Conservation (phyloP, 2,888 invertebrate species). For the Andrena bucephala region DNA sequence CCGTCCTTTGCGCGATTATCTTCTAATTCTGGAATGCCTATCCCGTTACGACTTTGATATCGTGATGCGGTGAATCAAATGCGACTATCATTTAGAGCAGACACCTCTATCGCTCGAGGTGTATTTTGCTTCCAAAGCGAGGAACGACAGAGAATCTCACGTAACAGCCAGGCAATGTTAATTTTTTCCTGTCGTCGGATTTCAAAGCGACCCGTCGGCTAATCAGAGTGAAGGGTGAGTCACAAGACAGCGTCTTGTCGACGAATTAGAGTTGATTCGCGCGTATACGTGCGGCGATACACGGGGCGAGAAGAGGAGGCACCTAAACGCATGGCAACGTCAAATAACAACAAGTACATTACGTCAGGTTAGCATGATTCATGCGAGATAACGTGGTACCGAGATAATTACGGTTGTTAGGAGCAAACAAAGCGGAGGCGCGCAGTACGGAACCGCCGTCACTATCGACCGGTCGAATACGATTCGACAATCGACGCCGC, state of each 20-base stretch:
- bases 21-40: slow-evolving; percentile 26
- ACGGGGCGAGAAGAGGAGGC: slow-evolving; percentile 25
- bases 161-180: too few relatives aligned
- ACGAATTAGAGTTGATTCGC: slow-evolving; percentile 60
- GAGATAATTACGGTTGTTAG: slow-evolving; percentile 71
- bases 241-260: slow-evolving; percentile 26
- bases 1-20: slow-evolving; percentile 21
- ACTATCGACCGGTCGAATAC: slow-evolving; percentile 60
- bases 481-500: slow-evolving; percentile 52
- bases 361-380: slow-evolving; percentile 71
- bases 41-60: slow-evolving; percentile 14
- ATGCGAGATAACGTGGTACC: slow-evolving; percentile 68
- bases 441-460: slow-evolving; percentile 49
- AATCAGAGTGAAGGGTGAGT: slow-evolving; percentile 18
- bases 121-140: neutral
- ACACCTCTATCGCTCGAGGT: neutral
- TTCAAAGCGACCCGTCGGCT: neutral
- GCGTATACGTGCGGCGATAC: slow-evolving; percentile 49
- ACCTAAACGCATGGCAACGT: slow-evolving; percentile 67
- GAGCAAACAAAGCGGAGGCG: slow-evolving; percentile 67
- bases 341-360: slow-evolving; percentile 69
- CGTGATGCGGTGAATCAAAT: neutral
- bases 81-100: slow-evolving; percentile 1
- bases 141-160: too few relatives aligned
- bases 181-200: neutral